Evolutionary conservation across 2,113 vertebrate species (phyloP).

Genomic region (Zosterops japonicus): DNA sequence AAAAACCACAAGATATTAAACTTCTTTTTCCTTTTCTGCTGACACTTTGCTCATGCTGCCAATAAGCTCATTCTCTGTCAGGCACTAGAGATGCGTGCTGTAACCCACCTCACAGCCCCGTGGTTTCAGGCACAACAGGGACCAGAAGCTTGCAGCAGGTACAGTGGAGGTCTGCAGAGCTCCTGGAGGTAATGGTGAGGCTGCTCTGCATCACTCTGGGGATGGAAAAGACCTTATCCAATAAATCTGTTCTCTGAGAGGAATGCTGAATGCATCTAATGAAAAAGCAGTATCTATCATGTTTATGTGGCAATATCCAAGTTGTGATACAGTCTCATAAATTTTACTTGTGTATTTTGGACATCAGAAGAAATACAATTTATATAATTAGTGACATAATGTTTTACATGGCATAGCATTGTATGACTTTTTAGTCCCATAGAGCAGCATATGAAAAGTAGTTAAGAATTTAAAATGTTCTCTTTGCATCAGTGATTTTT

Average conservation of each 20-base stretch:
- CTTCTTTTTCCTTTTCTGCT: not conserved
- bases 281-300: not conserved
- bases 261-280: not conserved
- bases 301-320: not conserved
- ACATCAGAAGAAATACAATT: not conserved
- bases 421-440: not conserved
- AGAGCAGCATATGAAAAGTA: not conserved
- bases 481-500: not conserved
- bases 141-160: not conserved
- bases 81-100: not conserved
- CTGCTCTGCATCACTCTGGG: not conserved
- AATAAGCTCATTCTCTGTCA: rapidly evolving
- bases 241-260: not conserved
- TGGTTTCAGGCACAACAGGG: not conserved
- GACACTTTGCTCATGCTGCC: rapidly evolving
- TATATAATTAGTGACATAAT: not conserved
- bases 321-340: not conserved
- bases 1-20: not conserved
- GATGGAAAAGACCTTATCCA: not conserved
- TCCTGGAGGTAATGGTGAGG: not conserved
- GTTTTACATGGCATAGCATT: not conserved
- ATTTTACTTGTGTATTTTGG: not conserved
- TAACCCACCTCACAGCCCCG: rapidly evolving
- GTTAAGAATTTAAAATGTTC: not conserved
- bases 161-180: not conserved